phyloP scores from a whole-genome alignment of 2,888 invertebrate genomes.

The Acronicta aceris region DNA sequence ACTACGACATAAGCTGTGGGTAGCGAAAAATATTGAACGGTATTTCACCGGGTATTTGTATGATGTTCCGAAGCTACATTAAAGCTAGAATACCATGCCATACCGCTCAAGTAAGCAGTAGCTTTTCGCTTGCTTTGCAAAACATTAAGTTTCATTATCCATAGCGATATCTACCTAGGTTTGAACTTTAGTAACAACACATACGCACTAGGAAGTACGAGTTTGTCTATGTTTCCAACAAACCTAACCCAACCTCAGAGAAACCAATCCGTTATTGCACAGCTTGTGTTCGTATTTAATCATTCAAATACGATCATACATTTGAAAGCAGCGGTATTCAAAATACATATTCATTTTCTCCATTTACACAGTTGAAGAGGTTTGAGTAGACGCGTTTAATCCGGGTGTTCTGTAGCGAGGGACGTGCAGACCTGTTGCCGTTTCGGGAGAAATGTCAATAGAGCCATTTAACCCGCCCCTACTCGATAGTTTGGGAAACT shows the following conservation, averaged over 20 bases:
- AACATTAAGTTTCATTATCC: too few relatives aligned
- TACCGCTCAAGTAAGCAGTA: too few relatives aligned
- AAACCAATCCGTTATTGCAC: slow-evolving; percentile 27
- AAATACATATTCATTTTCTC: slow-evolving; percentile 55
- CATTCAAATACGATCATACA: slow-evolving; percentile 37
- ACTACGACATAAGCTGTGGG: too few relatives aligned
- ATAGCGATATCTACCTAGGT: too few relatives aligned
- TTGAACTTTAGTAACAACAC: too few relatives aligned
- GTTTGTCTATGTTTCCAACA: neutral
- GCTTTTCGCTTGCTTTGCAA: too few relatives aligned
- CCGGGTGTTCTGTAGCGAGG: slow-evolving; percentile 35
- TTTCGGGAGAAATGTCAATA: slow-evolving; percentile 46
- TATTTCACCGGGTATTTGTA: too few relatives aligned
- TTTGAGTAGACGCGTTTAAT: slow-evolving; percentile 45
- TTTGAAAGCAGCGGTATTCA: slow-evolving; percentile 44
- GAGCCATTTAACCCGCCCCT: slow-evolving; percentile 43
- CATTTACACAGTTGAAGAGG: slow-evolving; percentile 38
- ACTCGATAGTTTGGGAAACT: slow-evolving; percentile 46
- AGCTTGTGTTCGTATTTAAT: slow-evolving; percentile 39
- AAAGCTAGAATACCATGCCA: too few relatives aligned
- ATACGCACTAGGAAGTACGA: too few relatives aligned
- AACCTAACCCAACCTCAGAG: slow-evolving; percentile 3
- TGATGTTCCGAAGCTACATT: too few relatives aligned
- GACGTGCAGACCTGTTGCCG: slow-evolving; percentile 51
- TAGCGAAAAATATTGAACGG: too few relatives aligned